Base-by-base conservation (phyloP, 2,888 invertebrate species). In the Cerastoderma edule region DNA sequence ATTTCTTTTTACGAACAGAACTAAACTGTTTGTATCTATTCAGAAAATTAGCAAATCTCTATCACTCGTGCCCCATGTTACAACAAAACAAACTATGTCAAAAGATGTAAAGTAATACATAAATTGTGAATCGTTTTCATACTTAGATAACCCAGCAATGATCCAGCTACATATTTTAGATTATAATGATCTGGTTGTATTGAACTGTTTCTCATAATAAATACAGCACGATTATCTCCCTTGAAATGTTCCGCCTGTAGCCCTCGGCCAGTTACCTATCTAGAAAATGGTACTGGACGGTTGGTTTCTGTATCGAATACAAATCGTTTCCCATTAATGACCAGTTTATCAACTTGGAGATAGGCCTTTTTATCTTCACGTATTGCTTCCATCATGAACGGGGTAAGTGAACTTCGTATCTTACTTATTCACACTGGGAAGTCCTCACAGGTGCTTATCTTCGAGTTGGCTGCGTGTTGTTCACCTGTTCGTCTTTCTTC, bases 231-330 rank as follows among this genome's bases (percentile, higher is more conserved):
- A 33, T 57, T 60, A 39, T 16, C 24, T 35, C 24, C 60, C 60
- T 60, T 39, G 4, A 22, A 16, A 10, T n/a, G 2, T 39, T 22
- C 24, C 22, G n/a, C 13, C 35, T 39, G 8, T 27, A n/a, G 48
- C 30, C 65, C 30, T 46, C 30, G 65, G 65, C 65, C 65, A 10
- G 8, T 48, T 48, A 3, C 65, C 65, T 65, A 28, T 30, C 16
- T 48, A n/a, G 16, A 28, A n/a, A 63, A 2, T 63, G 22, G 19
- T 63, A 63, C 44, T 24, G 48, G 46, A 0, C 19, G 19, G 8
- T 6, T 22, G 44, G 16, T 39, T 39, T n/a, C n/a, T n/a, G n/a
- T n/a, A n/a, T n/a, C n/a, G n/a, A n/a, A n/a, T n/a, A n/a, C n/a
- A n/a, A n/a, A n/a, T n/a, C n/a, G n/a, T n/a, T n/a, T n/a, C n/a